These are phyloP conservation scores for Petrosia ficiformis DNA, from an alignment of 37 sponge, comb jelly and placozoan genomes.

Conservation along the genomic window DNA sequence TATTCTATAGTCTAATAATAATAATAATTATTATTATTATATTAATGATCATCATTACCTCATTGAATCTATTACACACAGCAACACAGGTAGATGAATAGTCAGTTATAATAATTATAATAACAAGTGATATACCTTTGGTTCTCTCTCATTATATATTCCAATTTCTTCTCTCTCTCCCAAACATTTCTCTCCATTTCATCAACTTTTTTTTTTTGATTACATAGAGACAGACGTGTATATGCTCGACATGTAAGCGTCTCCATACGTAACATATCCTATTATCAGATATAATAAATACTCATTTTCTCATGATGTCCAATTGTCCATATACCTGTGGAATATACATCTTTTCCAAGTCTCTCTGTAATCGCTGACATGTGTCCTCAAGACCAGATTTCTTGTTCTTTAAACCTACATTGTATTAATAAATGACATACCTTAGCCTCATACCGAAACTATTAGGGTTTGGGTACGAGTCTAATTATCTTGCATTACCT, in stretches of 20 bases:
- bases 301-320: too few species aligned
- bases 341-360: slow-evolving; percentile 31
- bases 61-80: too few species aligned
- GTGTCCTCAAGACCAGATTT: slow-evolving; percentile 21
- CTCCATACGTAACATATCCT: slow-evolving; percentile 56
- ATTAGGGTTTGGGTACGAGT: too few species aligned
- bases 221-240: slow-evolving; percentile 24
- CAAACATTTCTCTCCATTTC: slow-evolving; percentile 32
- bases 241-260: slow-evolving; percentile 46
- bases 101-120: too few species aligned
- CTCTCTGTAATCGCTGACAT: slow-evolving; percentile 5
- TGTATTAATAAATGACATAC: neutral
- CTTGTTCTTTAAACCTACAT: slow-evolving; percentile 45
- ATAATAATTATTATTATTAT: neutral
- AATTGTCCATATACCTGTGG: too few species aligned
- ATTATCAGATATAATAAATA: neutral
- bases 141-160: too few species aligned
- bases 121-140: too few species aligned
- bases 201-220: slow-evolving; percentile 37
- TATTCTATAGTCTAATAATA: neutral
- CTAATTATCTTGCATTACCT: too few species aligned
- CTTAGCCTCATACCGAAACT: too few species aligned
- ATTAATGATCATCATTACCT: too few species aligned
- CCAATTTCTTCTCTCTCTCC: slow-evolving; percentile 12
- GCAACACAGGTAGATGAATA: too few species aligned